A percentile compares a stretch with the other conserved stretches of the same genome.
These are phyloP conservation scores for Erythrolamprus reginae DNA, from an alignment of 2,113 vertebrate species.

Conservation along the genomic window DNA sequence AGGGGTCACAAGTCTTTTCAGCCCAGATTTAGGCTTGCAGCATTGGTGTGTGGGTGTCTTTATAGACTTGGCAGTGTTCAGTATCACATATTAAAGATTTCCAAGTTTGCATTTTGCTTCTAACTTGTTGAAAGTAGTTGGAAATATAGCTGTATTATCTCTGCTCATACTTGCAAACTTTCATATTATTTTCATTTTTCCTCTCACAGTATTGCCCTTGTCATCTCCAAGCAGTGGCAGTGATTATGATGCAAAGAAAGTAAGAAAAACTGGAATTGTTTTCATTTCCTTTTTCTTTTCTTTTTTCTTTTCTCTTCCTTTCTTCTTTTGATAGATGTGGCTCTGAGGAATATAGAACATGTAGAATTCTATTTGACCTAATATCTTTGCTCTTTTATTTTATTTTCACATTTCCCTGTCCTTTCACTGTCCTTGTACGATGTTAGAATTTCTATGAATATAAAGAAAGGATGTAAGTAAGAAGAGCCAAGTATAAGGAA, in stretches of 20 bases:
- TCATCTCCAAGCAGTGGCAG: constrained; percentile 52
- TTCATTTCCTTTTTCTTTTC: too few relatives aligned
- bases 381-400: neutral
- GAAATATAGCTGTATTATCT: neutral
- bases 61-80: neutral
- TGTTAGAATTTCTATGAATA: neutral
- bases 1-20: neutral
- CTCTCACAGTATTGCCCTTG: constrained; percentile 60
- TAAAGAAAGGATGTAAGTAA: neutral
- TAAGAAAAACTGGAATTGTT: constrained; percentile 41
- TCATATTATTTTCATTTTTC: constrained; percentile 18
- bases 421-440: neutral
- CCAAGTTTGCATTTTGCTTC: neutral
- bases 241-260: constrained; percentile 39
- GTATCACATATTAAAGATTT: neutral
- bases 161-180: neutral
- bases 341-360: neutral
- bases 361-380: neutral
- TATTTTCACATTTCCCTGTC: neutral
- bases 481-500: neutral
- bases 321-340: too few relatives aligned
- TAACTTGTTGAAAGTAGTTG: too few relatives aligned
- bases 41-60: neutral
- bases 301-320: too few relatives aligned
- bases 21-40: neutral